Evolutionary conservation across 92 coral and sea anemone species (phyloP).

Genomic region (Parazoanthus swiftii): DNA sequence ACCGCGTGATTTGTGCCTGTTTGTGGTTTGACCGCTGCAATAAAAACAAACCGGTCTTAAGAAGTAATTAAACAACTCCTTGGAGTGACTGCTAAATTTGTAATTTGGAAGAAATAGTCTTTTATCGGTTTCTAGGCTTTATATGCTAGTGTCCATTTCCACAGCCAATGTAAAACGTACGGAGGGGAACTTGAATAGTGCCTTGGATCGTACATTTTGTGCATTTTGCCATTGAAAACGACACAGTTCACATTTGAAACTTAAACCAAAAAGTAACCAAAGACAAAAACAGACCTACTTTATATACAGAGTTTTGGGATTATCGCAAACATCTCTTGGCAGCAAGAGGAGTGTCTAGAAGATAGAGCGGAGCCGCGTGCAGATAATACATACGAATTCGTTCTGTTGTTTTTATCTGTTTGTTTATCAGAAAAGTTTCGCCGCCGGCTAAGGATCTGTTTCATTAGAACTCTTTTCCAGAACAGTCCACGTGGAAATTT

Average conservation of each 20-base stretch:
- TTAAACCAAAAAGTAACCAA: background rate
- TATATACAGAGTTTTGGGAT: background rate
- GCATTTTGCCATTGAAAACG: background rate
- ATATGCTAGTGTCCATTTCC: too few relatives aligned
- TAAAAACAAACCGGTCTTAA: too few relatives aligned
- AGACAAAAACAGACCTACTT: background rate
- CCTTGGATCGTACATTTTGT: background rate
- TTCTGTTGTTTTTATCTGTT: background rate
- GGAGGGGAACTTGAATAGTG: too few relatives aligned
- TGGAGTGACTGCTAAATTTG: too few relatives aligned
- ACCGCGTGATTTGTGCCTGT: background rate
- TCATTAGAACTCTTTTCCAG: background rate
- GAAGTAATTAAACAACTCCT: too few relatives aligned
- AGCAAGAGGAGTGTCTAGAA: background rate
- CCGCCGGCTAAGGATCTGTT: conserved; percentile 23
- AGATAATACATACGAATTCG: background rate
- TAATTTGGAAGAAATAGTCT: background rate
- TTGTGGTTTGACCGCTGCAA: background rate
- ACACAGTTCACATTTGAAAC: too few relatives aligned
- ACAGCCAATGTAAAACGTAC: too few relatives aligned
- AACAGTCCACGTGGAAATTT: conserved; percentile 22
- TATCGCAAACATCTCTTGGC: background rate
- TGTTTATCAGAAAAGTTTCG: background rate
- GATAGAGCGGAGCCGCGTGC: background rate
- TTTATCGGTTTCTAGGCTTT: too few relatives aligned